These are phyloP conservation scores for Phrynosoma blainvillii DNA, from an alignment of 2,113 vertebrate genomes.

Conservation along the genomic window DNA sequence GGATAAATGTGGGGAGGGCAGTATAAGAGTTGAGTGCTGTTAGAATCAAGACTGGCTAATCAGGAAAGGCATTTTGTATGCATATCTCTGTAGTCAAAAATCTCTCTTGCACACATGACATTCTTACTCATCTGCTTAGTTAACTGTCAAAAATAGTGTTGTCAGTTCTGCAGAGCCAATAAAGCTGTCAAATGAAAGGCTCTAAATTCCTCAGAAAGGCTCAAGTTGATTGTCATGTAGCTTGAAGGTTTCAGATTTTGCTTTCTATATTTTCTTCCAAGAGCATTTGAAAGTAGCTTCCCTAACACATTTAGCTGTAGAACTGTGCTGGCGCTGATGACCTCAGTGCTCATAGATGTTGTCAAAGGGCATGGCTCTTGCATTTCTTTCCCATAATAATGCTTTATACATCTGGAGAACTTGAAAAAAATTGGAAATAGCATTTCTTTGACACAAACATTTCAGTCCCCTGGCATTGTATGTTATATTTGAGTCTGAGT, in stretches of 20 bases:
- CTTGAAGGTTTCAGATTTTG: not conserved
- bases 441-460: slow-evolving; percentile 43
- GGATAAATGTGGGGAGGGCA: no score
- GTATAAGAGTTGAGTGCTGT: not conserved
- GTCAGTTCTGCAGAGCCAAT: slow-evolving; percentile 12
- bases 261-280: not conserved
- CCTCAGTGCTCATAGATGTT: not conserved
- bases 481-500: slow-evolving; percentile 51
- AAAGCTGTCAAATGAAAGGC: slow-evolving; percentile 37
- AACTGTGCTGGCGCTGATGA: not conserved
- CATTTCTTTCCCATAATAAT: not conserved
- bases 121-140: slow-evolving; percentile 35
- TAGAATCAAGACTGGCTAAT: slow-evolving; percentile 19
- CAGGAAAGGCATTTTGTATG: slow-evolving; percentile 33
- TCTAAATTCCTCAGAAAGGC: slow-evolving; percentile 13
- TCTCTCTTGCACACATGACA: slow-evolving; percentile 8
- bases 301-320: slow-evolving; percentile 9
- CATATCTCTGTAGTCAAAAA: slow-evolving; percentile 32
- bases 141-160: slow-evolving; percentile 48
- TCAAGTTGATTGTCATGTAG: not conserved
- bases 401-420: not conserved
- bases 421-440: slow-evolving; percentile 24
- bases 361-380: not conserved
- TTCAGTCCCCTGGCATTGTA: slow-evolving; percentile 43
- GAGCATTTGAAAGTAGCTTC: not conserved